Percentiles rank a stretch among this genome's conserved stretches.
Evolutionary conservation across 2,888 invertebrate genomes (phyloP).

Genomic region (Sclerodermus sp.): DNA sequence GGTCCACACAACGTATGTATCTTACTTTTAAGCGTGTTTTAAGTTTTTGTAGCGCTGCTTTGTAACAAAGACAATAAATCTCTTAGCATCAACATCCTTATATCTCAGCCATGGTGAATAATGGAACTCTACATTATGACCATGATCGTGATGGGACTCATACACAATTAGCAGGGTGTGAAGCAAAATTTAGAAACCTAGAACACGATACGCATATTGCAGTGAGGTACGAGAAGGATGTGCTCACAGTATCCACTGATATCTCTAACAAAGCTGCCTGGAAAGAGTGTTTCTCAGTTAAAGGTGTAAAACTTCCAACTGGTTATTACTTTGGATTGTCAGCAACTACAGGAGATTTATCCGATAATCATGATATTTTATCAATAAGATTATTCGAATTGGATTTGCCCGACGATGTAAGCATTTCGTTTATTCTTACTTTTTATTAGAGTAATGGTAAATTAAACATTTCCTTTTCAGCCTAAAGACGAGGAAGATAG

Average conservation of each 20-base stretch:
- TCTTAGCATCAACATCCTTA: slow-evolving; percentile 98
- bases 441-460: background rate
- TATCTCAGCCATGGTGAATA: slow-evolving; percentile 97
- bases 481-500: slow-evolving; percentile 71
- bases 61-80: background rate
- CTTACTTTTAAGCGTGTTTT: too few species aligned
- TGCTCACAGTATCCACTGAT: slow-evolving; percentile 90
- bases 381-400: slow-evolving; percentile 91
- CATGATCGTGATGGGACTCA: slow-evolving; percentile 98
- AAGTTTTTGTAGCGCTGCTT: too few species aligned
- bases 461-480: slow-evolving; percentile 51
- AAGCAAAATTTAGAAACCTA: slow-evolving; percentile 89
- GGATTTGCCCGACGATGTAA: slow-evolving; percentile 72
- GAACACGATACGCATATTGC: slow-evolving; percentile 89
- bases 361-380: slow-evolving; percentile 94
- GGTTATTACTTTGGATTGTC: slow-evolving; percentile 94
- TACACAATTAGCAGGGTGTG: slow-evolving; percentile 95
- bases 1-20: slow-evolving; percentile 93
- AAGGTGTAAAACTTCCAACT: slow-evolving; percentile 88
- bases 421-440: slow-evolving; percentile 23
- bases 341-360: slow-evolving; percentile 95
- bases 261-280: slow-evolving; percentile 89
- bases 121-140: slow-evolving; percentile 93
- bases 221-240: slow-evolving; percentile 89
- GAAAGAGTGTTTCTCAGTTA: slow-evolving; percentile 90